Percentiles rank a stretch among this genome's conserved stretches.
Evolutionary conservation across 1,140 invertebrate species (phyloP).

Genomic region (Drosophila subobscura): DNA sequence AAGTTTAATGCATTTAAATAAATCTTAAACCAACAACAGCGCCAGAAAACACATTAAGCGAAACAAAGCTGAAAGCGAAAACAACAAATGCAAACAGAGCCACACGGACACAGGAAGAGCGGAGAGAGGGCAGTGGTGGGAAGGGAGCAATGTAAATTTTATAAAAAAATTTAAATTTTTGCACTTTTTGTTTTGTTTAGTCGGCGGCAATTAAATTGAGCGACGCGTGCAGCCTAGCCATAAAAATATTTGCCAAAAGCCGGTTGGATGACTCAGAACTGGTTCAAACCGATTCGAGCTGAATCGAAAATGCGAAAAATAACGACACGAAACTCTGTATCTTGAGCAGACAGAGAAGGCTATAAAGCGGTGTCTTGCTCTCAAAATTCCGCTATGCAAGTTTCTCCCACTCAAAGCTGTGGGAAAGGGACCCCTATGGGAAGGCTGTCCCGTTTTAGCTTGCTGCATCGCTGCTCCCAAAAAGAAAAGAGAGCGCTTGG

Average conservation of each 20-base stretch:
- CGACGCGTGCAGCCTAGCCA: slow-evolving; percentile 71
- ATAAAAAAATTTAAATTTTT: slow-evolving; percentile 54
- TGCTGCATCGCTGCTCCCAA: no score
- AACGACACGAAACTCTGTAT: no score
- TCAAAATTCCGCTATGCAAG: no score
- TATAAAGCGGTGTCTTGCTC: no score
- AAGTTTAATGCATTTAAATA: slow-evolving; percentile 83
- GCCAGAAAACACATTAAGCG: slow-evolving; percentile 59
- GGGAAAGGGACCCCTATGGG: no score
- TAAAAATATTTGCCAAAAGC: slow-evolving; percentile 63
- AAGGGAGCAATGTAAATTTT: slow-evolving; percentile 37
- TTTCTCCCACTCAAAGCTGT: no score
- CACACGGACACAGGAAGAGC: not conserved
- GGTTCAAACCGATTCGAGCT: slow-evolving; percentile 26
- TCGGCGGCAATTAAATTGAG: slow-evolving; percentile 70
- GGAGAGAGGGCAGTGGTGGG: not conserved
- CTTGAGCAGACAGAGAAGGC: no score
- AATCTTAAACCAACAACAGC: slow-evolving; percentile 57
- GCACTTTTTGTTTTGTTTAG: slow-evolving; percentile 51
- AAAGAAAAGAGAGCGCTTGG: no score
- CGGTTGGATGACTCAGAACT: slow-evolving; percentile 57
- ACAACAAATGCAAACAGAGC: slow-evolving; percentile 29
- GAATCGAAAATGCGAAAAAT: no score
- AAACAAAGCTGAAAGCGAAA: slow-evolving; percentile 76
- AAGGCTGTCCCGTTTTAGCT: no score